phyloP scores from a whole-genome alignment of 2,797 vertebrate genomes.

The Mus caroli region DNA sequence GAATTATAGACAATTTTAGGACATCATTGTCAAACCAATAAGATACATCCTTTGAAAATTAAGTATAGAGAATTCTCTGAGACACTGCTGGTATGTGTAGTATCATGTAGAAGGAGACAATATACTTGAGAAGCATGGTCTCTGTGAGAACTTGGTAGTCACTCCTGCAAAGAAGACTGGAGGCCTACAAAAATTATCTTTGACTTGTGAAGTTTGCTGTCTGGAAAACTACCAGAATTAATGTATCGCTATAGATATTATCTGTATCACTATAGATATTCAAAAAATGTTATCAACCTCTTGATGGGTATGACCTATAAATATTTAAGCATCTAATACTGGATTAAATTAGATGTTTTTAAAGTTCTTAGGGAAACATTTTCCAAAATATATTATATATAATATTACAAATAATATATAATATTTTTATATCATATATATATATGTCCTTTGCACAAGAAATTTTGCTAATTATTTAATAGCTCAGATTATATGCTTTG shows the following conservation, averaged over 20 bases:
- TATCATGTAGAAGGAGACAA: background rate
- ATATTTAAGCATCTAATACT: conserved; percentile 29
- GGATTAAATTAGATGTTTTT: conserved; percentile 38
- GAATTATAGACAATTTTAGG: conserved; percentile 33
- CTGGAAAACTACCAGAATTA: conserved; percentile 2
- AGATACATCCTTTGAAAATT: background rate
- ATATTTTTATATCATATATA: background rate
- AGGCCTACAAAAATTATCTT: background rate
- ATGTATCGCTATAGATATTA: conserved; percentile 20
- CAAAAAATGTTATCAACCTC: conserved; percentile 34
- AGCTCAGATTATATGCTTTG: background rate
- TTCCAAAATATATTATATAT: background rate
- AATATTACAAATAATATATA: background rate
- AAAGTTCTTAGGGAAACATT: background rate
- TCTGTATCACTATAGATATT: conserved; percentile 7
- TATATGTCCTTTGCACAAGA: conserved; percentile 1
- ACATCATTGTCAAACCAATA: conserved; percentile 13
- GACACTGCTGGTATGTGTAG: background rate
- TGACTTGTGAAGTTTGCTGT: conserved; percentile 23
- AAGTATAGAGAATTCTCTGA: background rate
- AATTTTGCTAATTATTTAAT: conserved; percentile 57
- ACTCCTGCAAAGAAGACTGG: conserved; percentile 29
- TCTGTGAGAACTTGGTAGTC: conserved; percentile 21
- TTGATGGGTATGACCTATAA: background rate
- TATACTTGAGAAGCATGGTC: background rate